phyloP scores from a whole-genome alignment of 2,113 vertebrate genomes.

The Polypterus bichir region DNA sequence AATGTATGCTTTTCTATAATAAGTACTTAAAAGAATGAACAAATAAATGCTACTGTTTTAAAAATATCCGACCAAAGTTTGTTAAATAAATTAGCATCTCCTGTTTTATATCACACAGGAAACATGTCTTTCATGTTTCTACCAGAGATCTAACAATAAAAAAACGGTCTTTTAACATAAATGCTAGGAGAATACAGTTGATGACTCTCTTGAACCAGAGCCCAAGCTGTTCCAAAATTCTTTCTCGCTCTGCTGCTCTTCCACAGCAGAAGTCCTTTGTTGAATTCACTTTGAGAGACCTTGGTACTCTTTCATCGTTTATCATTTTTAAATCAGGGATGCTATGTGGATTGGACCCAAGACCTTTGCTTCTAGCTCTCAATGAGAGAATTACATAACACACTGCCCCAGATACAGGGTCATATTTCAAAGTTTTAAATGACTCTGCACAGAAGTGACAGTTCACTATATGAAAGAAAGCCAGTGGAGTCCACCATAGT shows the following conservation, averaged over 20 bases:
- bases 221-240: neutral
- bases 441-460: slow-evolving; percentile 30
- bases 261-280: slow-evolving; percentile 20
- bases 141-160: neutral
- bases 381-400: slow-evolving; percentile 11
- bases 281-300: slow-evolving; percentile 24
- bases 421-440: slow-evolving; percentile 42
- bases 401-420: slow-evolving; percentile 18
- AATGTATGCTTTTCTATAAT: neutral
- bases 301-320: slow-evolving; percentile 35
- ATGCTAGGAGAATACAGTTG: too few relatives aligned
- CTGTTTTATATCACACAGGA: neutral
- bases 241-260: slow-evolving; percentile 15
- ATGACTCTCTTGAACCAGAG: too few relatives aligned
- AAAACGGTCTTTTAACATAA: neutral
- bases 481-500: too few relatives aligned
- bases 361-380: neutral
- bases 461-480: slow-evolving; percentile 5
- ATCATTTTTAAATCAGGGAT: slow-evolving; percentile 34
- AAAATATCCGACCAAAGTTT: too few relatives aligned
- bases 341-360: slow-evolving; percentile 9
- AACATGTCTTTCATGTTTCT: neutral
- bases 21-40: too few relatives aligned
- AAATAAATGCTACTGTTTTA: neutral
- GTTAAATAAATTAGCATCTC: neutral